These are phyloP conservation scores for Hyperoplus lanceolatus DNA, from an alignment of 2,797 vertebrate genomes.

Conservation along the genomic window DNA sequence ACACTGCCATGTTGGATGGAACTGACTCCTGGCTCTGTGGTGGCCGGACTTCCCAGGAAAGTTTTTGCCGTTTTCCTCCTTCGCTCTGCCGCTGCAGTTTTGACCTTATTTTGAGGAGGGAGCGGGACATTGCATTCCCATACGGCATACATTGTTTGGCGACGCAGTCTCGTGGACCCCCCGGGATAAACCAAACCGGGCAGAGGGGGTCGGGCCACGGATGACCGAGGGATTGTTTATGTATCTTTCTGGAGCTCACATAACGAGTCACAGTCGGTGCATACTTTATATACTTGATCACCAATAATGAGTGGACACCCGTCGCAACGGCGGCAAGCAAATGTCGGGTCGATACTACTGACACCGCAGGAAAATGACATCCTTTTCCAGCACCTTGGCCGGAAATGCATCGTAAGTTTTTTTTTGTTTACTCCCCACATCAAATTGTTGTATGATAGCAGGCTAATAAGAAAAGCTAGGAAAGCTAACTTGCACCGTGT, in stretches of 20 bases:
- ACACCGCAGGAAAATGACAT: constrained; percentile 92
- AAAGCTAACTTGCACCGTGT: constrained; percentile 53
- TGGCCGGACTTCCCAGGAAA: constrained; percentile 85
- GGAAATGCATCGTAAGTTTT: constrained; percentile 95
- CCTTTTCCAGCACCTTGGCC: constrained; percentile 92
- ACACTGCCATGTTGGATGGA: constrained; percentile 94
- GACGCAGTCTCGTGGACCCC: constrained; percentile 11
- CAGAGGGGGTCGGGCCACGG: constrained; percentile 77
- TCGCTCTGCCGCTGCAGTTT: constrained; percentile 42
- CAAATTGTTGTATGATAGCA: constrained; percentile 49
- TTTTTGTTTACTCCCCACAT: background rate
- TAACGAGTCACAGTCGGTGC: constrained; percentile 66
- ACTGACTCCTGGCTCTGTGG: constrained; percentile 72
- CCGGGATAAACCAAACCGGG: constrained; percentile 60
- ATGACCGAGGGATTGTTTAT: constrained; percentile 83
- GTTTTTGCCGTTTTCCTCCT: constrained; percentile 79
- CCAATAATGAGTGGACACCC: constrained; percentile 87
- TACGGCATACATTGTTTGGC: constrained; percentile 1
- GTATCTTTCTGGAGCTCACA: constrained; percentile 64
- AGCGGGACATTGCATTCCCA: constrained; percentile 26
- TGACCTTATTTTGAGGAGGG: constrained; percentile 42
- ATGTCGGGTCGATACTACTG: constrained; percentile 89
- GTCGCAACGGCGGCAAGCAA: constrained; percentile 86
- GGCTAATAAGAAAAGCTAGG: constrained; percentile 59
- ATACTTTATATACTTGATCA: constrained; percentile 50